phyloP scores from a whole-genome alignment of 2,113 vertebrate genomes.

The Cryptomyrus ogoouensis region DNA sequence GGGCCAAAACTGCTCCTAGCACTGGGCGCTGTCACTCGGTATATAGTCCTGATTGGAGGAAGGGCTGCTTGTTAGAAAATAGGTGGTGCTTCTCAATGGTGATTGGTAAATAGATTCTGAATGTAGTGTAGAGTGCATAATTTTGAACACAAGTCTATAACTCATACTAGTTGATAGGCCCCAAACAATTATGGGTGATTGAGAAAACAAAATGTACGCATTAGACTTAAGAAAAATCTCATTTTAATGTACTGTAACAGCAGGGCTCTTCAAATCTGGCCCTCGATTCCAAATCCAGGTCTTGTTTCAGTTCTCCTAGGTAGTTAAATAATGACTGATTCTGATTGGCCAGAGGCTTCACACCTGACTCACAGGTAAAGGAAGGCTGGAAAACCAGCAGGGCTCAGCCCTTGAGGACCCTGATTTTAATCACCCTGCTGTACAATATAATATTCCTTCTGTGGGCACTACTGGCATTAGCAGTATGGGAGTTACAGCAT shows the following conservation, averaged over 20 bases:
- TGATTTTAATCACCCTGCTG: neutral
- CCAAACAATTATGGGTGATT: neutral
- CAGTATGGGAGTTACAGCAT: neutral
- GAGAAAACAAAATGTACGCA: neutral
- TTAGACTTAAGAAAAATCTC: neutral
- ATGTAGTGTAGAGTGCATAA: neutral
- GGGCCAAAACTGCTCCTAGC: slow-evolving; percentile 34
- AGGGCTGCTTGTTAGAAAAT: neutral
- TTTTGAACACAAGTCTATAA: neutral
- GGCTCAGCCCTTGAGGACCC: neutral
- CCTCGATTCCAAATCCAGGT: neutral
- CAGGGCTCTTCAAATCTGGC: neutral
- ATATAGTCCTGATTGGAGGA: slow-evolving; percentile 43
- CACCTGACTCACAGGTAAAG: neutral
- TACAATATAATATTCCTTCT: neutral
- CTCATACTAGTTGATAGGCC: neutral
- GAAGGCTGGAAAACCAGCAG: neutral
- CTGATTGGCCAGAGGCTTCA: neutral
- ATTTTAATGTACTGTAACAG: neutral
- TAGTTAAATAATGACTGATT: neutral
- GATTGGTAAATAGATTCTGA: neutral
- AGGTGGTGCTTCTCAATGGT: too few relatives aligned
- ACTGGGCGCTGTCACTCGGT: slow-evolving; percentile 50
- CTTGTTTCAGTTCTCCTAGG: neutral
- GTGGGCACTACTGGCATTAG: neutral